phyloP scores from a whole-genome alignment of 2,113 vertebrate species.

The Oryzias curvinotus region DNA sequence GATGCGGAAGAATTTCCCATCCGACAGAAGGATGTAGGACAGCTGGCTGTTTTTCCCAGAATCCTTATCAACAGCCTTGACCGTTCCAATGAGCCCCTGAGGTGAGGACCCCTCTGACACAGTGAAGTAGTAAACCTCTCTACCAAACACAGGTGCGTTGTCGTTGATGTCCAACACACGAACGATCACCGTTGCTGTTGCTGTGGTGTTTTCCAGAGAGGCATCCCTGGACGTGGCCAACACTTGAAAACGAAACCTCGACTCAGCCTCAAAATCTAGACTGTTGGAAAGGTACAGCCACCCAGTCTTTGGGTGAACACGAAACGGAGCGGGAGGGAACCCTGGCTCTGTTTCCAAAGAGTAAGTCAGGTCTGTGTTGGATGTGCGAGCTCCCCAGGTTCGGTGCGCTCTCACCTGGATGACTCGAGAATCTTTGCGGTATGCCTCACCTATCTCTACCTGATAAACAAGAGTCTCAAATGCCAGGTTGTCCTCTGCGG shows the following conservation, averaged over 20 bases:
- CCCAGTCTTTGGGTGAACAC: constrained; percentile 78
- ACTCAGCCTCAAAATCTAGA: constrained; percentile 83
- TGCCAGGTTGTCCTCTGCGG: constrained; percentile 64
- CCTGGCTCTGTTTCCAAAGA: constrained; percentile 71
- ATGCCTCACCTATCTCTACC: constrained; percentile 84
- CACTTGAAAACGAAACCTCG: constrained; percentile 76
- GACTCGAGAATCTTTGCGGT: constrained; percentile 69
- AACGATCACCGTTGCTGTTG: constrained; percentile 78
- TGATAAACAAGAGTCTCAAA: constrained; percentile 89
- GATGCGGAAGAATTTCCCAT: constrained; percentile 89
- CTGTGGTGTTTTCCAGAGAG: constrained; percentile 52
- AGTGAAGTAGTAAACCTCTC: constrained; percentile 81
- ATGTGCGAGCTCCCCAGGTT: constrained; percentile 15
- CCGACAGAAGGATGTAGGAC: constrained; percentile 89
- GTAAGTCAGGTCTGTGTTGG: constrained; percentile 57
- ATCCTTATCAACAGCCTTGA: constrained; percentile 85
- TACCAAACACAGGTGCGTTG: constrained; percentile 81
- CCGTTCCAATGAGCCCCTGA: constrained; percentile 81
- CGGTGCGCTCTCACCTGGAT: constrained; percentile 81
- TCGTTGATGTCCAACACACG: constrained; percentile 90
- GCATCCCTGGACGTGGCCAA: constrained; percentile 64
- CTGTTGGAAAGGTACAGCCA: constrained; percentile 81
- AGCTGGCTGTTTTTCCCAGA: constrained; percentile 85
- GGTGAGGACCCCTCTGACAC: constrained; percentile 81
- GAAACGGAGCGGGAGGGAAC: constrained; percentile 72